Base-by-base conservation (phyloP, 2,797 vertebrate species). In the Emydoidea blandingii region DNA sequence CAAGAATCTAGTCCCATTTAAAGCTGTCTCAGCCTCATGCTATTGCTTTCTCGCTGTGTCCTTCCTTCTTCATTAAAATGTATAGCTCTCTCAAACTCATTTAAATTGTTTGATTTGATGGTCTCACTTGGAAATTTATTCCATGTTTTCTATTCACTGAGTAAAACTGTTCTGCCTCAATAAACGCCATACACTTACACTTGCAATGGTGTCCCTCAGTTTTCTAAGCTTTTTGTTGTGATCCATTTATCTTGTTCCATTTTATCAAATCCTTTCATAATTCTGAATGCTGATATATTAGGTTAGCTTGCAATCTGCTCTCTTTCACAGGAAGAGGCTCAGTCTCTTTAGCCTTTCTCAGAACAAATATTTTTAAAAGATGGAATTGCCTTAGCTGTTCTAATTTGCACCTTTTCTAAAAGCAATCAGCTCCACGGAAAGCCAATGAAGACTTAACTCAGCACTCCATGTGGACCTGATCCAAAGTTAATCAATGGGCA, bases 241-340 rank as follows among this genome's bases (percentile, higher is more conserved):
- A 97, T 84, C 95, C 96, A 96, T 97, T 97, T 97, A 96, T 97
- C 90, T 94, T 89, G 83, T 92, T 97, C 86, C 82, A 96, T 87
- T 97, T 97, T 92, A 96, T 91, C 87, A 97, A 98, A 65, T 6
- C 2, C 83, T 94, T 93, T 95, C 95, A 96, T 97, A 97, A 97
- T 93, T 97, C 19, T 84, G 79, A 97, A 96, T 95, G 94, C 76
- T 86, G 85, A 76, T 86, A 72, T 89, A 93, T 85, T 96, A 91
- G 91, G 94, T 93, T 97, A 96, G 91, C 85, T 88, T 94, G 54
- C 95, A 96, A 94, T 94, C 54, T 87, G 89, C 80, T 91, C 79
- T 87, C 92, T 88, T 91, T 91, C 78, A 93, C 78, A 95, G 86
- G 88, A 95, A 90, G 56, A 96, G 31, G 86, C 47, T 93, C 96